A percentile compares a stretch with the other conserved stretches of the same genome.
Evolutionary conservation across 1,140 invertebrate species (phyloP).

Genomic region (Leptoteleia sp.): DNA sequence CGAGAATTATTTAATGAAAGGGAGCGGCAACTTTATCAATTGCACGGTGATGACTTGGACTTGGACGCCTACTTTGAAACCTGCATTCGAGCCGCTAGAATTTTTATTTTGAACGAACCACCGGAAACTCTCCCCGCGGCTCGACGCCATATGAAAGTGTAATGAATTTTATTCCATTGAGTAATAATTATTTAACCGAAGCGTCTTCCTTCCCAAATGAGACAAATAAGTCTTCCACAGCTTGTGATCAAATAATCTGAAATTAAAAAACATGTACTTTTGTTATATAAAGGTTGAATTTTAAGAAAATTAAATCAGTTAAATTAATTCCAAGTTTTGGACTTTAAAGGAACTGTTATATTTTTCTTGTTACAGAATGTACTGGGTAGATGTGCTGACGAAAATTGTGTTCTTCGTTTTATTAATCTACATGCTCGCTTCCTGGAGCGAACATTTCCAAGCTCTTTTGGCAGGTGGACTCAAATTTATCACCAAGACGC

Average conservation of each 20-base stretch:
- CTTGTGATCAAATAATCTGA: too few relatives aligned
- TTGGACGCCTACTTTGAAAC: constrained; percentile 87
- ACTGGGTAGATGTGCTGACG: constrained; percentile 81
- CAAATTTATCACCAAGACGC: constrained; percentile 38
- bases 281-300: too few relatives aligned
- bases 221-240: too few relatives aligned
- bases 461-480: constrained; percentile 66
- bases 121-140: constrained; percentile 91
- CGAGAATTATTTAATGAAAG: constrained; percentile 84
- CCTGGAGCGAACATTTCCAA: constrained; percentile 75
- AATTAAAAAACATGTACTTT: too few relatives aligned
- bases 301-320: too few relatives aligned
- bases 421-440: constrained; percentile 74
- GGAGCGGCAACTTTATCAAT: constrained; percentile 85
- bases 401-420: constrained; percentile 79
- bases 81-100: constrained; percentile 87
- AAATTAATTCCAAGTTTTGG: too few relatives aligned
- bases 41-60: constrained; percentile 87
- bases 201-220: too few relatives aligned
- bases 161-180: constrained; percentile 22
- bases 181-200: too few relatives aligned
- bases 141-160: constrained; percentile 89
- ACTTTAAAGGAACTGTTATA: too few relatives aligned
- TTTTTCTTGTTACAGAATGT: constrained; percentile 83
- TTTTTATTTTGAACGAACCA: constrained; percentile 91